Evolutionary conservation across 2,113 vertebrate species (phyloP).

Genomic region (Mohoua ochrocephala): DNA sequence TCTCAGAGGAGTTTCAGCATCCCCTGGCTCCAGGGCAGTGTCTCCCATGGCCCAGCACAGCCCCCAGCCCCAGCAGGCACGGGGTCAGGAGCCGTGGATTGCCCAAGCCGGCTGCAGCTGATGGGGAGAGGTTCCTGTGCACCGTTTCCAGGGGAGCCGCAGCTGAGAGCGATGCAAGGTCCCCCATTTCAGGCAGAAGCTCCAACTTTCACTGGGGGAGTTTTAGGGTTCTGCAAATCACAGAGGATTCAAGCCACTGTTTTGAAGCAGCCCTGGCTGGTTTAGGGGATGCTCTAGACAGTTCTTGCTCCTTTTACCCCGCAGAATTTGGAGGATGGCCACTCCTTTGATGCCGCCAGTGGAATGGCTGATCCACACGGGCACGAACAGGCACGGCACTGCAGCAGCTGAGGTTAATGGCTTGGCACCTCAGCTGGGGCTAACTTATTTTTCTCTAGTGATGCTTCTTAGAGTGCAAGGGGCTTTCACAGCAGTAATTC

Average conservation of each 20-base stretch:
- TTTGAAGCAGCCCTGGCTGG: neutral
- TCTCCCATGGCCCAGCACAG: accelerated
- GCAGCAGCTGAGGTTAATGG: neutral
- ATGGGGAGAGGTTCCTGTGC: neutral
- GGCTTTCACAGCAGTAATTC: neutral
- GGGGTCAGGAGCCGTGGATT: neutral
- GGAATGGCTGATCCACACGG: neutral
- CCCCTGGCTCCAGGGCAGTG: neutral
- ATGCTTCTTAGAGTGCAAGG: neutral
- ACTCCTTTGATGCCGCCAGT: neutral
- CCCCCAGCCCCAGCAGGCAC: neutral
- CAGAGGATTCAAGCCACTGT: neutral
- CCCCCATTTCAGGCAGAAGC: accelerated
- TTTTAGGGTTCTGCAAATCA: neutral
- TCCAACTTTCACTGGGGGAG: neutral
- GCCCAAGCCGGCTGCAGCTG: accelerated
- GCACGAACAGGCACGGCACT: neutral
- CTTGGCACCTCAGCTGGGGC: neutral
- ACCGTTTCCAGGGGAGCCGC: neutral
- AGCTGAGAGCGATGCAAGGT: accelerated
- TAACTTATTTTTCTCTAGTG: neutral
- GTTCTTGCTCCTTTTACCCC: neutral
- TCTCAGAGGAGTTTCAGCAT: neutral
- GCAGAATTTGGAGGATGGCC: neutral
- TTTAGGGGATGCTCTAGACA: neutral